phyloP scores from a whole-genome alignment of 2,888 invertebrate genomes.

The Hirtodrosophila histrioides region DNA sequence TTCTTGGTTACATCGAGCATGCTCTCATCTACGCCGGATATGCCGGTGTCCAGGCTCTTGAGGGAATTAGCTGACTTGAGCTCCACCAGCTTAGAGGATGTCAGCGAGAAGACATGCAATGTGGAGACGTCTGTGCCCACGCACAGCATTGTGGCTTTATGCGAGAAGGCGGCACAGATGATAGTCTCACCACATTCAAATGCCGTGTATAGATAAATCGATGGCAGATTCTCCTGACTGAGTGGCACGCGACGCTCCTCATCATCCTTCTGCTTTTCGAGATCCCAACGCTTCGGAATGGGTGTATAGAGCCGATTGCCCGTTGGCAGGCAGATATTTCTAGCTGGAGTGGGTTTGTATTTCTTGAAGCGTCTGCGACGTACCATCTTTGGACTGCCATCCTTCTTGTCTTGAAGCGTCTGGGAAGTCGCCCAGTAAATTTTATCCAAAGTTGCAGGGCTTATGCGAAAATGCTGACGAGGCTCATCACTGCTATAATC shows the following conservation, averaged over 20 bases:
- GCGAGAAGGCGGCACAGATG: constrained; percentile 53
- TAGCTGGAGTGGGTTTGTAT: constrained; percentile 8
- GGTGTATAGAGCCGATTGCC: constrained; percentile 42
- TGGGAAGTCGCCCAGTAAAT: constrained; percentile 35
- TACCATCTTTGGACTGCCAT: constrained; percentile 8
- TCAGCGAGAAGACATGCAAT: constrained; percentile 50
- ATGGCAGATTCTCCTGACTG: constrained; percentile 37
- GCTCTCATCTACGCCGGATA: constrained; percentile 45
- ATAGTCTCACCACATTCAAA: constrained; percentile 21
- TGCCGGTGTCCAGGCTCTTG: constrained; percentile 28
- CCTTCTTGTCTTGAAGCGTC: constrained; percentile 14
- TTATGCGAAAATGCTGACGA: constrained; percentile 14
- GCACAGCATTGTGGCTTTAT: constrained; percentile 39
- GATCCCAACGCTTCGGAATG: constrained; percentile 44
- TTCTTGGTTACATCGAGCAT: constrained; percentile 43
- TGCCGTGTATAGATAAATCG: constrained; percentile 49
- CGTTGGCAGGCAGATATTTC: constrained; percentile 29
- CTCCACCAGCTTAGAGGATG: constrained; percentile 47
- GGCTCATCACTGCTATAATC: neutral
- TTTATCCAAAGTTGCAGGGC: constrained; percentile 9
- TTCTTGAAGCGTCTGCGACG: constrained; percentile 38
- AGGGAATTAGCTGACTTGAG: constrained; percentile 41
- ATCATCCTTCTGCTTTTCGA: constrained; percentile 39
- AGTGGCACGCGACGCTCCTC: constrained; percentile 51
- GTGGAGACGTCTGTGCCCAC: constrained; percentile 46